Conservation (phyloP, 2,888 invertebrate species). For the Cyclophora albipunctata region DNA sequence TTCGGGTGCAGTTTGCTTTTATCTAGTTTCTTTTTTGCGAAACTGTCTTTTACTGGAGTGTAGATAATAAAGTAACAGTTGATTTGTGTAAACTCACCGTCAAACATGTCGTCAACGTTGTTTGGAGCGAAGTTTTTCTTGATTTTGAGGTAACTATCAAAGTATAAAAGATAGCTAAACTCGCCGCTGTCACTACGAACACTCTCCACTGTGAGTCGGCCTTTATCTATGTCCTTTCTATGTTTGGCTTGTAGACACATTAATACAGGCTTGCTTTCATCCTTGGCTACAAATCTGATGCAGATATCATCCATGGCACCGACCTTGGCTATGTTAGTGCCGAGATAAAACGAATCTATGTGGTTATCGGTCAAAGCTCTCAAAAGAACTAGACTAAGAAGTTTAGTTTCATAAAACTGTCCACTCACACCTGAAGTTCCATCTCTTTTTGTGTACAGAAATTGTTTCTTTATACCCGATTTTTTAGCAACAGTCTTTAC, state of each 20-base stretch:
- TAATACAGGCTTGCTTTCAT: conserved; percentile 15
- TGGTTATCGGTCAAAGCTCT: conserved; percentile 25
- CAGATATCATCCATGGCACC: conserved; percentile 36
- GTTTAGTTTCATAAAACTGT: conserved; percentile 25
- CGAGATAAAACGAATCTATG: conserved; percentile 27
- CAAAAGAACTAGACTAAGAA: conserved; percentile 26
- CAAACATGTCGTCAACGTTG: conserved; percentile 26
- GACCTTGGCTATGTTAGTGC: conserved; percentile 30
- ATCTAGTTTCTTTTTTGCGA: conserved; percentile 17
- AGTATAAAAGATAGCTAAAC: conserved; percentile 29
- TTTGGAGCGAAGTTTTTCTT: conserved; percentile 23
- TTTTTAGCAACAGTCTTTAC: conserved; percentile 1
- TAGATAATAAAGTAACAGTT: conserved; percentile 31
- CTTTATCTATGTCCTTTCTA: conserved; percentile 25
- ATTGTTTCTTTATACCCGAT: conserved; percentile 3
- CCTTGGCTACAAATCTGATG: conserved; percentile 23
- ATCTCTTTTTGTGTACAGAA: conserved; percentile 7
- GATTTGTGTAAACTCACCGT: conserved; percentile 22
- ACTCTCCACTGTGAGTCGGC: conserved; percentile 24
- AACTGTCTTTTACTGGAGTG: conserved; percentile 27
- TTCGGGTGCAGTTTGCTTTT: conserved; percentile 14
- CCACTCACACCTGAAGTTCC: conserved; percentile 18
- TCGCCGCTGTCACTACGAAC: conserved; percentile 21
- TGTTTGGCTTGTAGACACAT: conserved; percentile 36
- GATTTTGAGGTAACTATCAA: conserved; percentile 31